Conservation (phyloP, 2,113 vertebrate genomes). For the Myiozetetes cayanensis region DNA sequence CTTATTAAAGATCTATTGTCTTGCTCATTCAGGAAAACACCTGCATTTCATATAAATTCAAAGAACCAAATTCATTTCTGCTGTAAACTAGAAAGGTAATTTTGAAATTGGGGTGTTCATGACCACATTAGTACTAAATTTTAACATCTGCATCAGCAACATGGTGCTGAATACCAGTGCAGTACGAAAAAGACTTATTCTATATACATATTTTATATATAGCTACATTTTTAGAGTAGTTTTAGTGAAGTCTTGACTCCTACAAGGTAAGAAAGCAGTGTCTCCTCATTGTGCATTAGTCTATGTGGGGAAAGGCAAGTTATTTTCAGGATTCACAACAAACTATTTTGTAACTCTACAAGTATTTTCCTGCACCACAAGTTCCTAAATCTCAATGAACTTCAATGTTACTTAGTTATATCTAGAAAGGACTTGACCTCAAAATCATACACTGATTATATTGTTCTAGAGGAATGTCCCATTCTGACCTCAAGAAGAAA, state of each 20-base stretch:
- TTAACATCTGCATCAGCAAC: neutral
- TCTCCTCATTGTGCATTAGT: neutral
- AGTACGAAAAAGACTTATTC: neutral
- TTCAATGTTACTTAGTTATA: neutral
- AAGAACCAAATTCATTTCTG: neutral
- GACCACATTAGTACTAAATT: neutral
- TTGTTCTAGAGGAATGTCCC: fast-evolving
- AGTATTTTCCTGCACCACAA: neutral
- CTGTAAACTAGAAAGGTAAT: neutral
- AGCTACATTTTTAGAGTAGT: neutral
- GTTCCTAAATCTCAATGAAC: neutral
- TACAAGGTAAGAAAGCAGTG: neutral
- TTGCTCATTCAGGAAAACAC: neutral
- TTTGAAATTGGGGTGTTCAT: neutral
- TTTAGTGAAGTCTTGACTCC: neutral
- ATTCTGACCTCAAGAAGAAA: neutral
- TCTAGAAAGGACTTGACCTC: neutral
- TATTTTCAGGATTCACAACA: neutral
- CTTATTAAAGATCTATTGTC: neutral
- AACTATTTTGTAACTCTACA: neutral
- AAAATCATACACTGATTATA: neutral
- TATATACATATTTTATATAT: neutral
- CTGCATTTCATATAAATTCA: neutral
- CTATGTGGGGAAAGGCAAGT: neutral
- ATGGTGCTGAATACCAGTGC: neutral